Evolutionary conservation across 2,888 invertebrate species (phyloP).

Genomic region (Oasisia sp.): DNA sequence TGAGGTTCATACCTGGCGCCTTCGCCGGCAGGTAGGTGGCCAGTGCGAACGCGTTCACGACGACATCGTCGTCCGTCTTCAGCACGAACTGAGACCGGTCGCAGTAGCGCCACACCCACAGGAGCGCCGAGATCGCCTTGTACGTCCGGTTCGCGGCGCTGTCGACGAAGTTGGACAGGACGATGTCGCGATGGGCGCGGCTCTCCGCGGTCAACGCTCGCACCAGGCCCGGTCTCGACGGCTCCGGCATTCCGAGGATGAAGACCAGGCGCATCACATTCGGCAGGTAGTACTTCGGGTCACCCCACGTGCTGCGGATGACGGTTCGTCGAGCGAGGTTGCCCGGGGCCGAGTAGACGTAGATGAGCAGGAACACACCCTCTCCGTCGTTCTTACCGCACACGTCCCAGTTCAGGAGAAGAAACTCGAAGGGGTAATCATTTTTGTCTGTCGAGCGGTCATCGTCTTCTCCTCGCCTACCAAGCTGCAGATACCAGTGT

Average conservation of each 20-base stretch:
- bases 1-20: not conserved
- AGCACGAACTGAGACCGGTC: constrained; percentile 56
- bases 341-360: not conserved
- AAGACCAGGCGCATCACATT: not conserved
- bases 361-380: not conserved
- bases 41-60: constrained; percentile 66
- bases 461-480: too few species aligned
- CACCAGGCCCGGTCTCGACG: not conserved
- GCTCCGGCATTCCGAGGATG: not conserved
- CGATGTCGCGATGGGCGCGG: not conserved
- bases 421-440: too few species aligned
- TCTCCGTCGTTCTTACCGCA: not conserved
- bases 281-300: not conserved
- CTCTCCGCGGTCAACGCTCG: too few species aligned
- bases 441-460: too few species aligned
- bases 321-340: not conserved
- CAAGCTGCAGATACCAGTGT: too few species aligned
- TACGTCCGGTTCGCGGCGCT: constrained; percentile 65
- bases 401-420: too few species aligned
- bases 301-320: not conserved
- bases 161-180: constrained; percentile 61
- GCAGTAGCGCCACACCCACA: constrained; percentile 63
- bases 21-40: not conserved
- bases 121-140: constrained; percentile 64
- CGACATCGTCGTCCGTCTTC: constrained; percentile 66